Evolutionary conservation across 2,797 vertebrate genomes (phyloP).

Genomic region (Onychomys arenicola): DNA sequence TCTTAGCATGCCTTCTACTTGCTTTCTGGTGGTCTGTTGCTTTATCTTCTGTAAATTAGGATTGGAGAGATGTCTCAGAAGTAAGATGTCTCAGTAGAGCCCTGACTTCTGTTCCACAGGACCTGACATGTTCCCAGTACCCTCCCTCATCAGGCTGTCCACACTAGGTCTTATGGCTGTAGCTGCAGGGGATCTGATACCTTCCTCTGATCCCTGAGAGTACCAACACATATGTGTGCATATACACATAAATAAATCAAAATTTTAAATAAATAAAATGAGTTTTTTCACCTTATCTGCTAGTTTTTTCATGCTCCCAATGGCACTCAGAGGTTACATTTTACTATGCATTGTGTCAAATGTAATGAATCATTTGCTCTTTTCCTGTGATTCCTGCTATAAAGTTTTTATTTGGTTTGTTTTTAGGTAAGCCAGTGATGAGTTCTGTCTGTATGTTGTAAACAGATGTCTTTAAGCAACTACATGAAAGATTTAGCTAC

Average conservation of each 20-base stretch:
- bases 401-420: background rate
- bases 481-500: background rate
- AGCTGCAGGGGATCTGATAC: too few species aligned
- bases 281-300: background rate
- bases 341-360: background rate
- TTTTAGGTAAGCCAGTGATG: conserved; percentile 2
- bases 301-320: background rate
- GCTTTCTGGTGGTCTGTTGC: background rate
- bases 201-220: background rate
- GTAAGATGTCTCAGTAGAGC: too few species aligned
- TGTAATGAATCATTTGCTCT: conserved; percentile 2
- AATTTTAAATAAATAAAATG: background rate
- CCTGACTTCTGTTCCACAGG: background rate
- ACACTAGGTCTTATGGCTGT: too few species aligned
- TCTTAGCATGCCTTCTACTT: background rate
- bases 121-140: background rate
- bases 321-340: background rate
- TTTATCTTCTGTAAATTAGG: conserved; percentile 29
- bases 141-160: background rate
- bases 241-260: background rate
- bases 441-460: background rate
- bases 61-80: background rate
- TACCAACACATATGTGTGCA: background rate
- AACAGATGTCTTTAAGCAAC: background rate
- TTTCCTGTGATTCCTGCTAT: background rate